Evolutionary conservation across 2,888 invertebrate genomes (phyloP), one percentile per base, ranked within the genome.

Genomic region (Drosophila putrida): DNA sequence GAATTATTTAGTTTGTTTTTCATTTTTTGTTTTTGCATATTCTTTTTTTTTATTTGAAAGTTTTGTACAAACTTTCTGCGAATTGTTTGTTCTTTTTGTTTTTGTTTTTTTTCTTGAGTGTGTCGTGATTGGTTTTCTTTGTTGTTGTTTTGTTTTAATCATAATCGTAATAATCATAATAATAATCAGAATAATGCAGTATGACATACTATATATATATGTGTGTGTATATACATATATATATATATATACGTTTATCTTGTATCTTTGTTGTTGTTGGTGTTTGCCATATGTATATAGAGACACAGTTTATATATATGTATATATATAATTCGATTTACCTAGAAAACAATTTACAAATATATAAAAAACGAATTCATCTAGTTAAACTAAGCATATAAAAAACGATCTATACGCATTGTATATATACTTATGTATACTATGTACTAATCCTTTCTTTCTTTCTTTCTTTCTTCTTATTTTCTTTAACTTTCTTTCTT

Each of bases 321-420:
- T 65, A 61, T 65, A 68, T 70, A 81, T 90, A 88, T 90, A 90
- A 90, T 88, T 91, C 87, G 89, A 90, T 90, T 91, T 91, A 91
- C 82, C 91, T 91, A 91, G 78, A 90, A 87, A 87, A 87, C 86
- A 87, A 87, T 87, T 85, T 85, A 88, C 86, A 87, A 85, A 87
- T 85, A 85, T 87, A 88, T 81, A 78, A 85, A 84, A 80, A 84
- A 84, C 83, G 85, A 84, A 85, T 84, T 84, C 77, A 69, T 82
- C 82, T 82, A 82, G 82, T 82, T 73, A 74, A 78, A 78, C 78
- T 79, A 76, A 73, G 76, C 69, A 70, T 75, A 75, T 76, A 69
- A 76, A 79, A 79, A 79, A 75, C 79, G 75, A 69, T 71, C 57
- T 58, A 61, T 77, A 62, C 62, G 71, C 78, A 46, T 47, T 72